Conservation (phyloP, 2,113 vertebrate genomes). For the Pseudopodoces humilis region DNA sequence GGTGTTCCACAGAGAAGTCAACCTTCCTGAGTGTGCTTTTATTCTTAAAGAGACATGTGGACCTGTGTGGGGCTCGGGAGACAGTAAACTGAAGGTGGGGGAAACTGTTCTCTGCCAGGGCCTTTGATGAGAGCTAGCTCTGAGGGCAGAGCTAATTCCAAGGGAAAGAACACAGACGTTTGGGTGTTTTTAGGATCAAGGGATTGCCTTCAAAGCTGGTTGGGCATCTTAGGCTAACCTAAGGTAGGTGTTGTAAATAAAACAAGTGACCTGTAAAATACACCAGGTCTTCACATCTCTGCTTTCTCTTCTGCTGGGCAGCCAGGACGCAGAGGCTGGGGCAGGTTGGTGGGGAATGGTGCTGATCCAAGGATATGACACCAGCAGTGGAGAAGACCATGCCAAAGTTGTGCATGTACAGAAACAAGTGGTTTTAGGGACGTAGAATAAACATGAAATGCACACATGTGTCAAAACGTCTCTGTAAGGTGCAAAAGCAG, state of each 20-base stretch:
- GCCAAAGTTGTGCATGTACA: neutral
- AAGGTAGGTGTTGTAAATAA: neutral
- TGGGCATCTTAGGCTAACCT: conserved; percentile 8
- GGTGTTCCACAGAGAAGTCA: neutral
- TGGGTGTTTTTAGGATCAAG: conserved; percentile 23
- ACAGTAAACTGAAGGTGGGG: neutral
- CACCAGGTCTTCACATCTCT: neutral
- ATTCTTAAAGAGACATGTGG: neutral
- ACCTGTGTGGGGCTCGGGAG: neutral
- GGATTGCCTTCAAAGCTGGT: conserved; percentile 12
- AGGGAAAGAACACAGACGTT: neutral
- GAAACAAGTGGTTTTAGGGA: neutral
- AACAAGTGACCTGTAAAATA: conserved; percentile 6
- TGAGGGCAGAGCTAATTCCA: conserved; percentile 10
- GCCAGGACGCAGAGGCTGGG: neutral
- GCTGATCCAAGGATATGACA: neutral
- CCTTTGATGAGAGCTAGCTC: neutral
- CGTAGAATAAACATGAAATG: neutral
- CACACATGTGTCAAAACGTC: neutral
- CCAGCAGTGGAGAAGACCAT: neutral
- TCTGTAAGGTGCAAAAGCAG: neutral
- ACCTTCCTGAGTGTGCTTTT: neutral
- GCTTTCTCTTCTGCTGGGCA: neutral
- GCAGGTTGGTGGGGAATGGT: neutral
- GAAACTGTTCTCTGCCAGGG: neutral